These are phyloP conservation scores for Oriolus oriolus DNA, from an alignment of 2,113 vertebrate genomes.

Conservation along the genomic window DNA sequence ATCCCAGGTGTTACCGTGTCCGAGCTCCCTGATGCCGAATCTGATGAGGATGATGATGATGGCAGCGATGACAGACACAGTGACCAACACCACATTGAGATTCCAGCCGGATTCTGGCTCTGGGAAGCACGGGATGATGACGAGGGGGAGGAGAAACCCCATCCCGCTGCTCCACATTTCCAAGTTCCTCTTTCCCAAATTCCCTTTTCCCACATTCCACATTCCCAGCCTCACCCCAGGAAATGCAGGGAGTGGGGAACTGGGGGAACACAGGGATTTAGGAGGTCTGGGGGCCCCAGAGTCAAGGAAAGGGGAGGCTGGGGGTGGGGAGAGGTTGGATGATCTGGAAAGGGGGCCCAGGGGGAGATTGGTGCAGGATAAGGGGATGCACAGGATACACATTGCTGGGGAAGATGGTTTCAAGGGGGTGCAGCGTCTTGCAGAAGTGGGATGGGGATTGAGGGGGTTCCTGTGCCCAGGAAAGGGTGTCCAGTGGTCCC, in stretches of 20 bases:
- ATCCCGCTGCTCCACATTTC: fast-evolving
- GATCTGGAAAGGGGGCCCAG: background rate
- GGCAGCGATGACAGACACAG: background rate
- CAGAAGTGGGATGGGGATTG: background rate
- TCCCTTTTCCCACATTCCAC: background rate
- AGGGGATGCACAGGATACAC: background rate
- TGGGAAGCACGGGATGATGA: background rate
- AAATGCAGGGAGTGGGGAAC: background rate
- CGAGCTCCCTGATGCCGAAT: background rate
- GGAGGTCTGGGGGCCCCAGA: no score
- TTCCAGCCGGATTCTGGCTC: background rate
- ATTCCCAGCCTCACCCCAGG: background rate
- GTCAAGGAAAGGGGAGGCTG: background rate
- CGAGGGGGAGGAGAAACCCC: background rate
- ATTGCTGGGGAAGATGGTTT: background rate
- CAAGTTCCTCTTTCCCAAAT: background rate
- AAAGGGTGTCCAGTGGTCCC: background rate
- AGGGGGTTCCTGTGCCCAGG: background rate
- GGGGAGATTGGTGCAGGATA: background rate
- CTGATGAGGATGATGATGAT: background rate
- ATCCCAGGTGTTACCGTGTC: fast-evolving
- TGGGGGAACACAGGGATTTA: background rate
- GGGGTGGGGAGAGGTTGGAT: background rate
- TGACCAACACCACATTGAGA: background rate
- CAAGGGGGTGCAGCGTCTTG: background rate